Base-by-base conservation (phyloP, 2,113 vertebrate genomes). In the Shinisaurus crocodilurus region DNA sequence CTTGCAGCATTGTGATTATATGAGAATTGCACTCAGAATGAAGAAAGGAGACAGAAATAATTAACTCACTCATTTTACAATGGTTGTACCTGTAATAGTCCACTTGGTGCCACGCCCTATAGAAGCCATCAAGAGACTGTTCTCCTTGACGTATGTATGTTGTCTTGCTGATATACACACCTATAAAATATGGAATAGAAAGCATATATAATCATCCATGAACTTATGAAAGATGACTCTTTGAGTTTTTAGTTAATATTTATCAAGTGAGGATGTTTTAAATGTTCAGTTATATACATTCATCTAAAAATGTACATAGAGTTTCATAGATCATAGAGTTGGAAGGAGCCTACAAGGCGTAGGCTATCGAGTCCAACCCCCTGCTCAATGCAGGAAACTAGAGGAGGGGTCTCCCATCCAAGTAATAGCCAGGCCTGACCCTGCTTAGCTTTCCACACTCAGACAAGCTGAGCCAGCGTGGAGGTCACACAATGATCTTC, bases 111-210 rank as follows among this genome's bases (percentile, higher is more conserved):
- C 99, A 99, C 0, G 99, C 98, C 95, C 99, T 98, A 94, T 99
- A 99, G 97, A 99, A 99, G 82, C 99, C 99, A 97, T 99, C 99
- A 95, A 99, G 97, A 72, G 99, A 99, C 88, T 99, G 97, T 80
- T 99, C 99, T 94, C 99, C 99, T 96, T 99, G 99, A 88, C 99
- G 99, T 92, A 99, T 99, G 91, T 99, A 99, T 4, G 98, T 98
- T 3, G 98, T 99, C 97, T 98, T 99, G 96, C 99, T 99, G 97
- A 99, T 98, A 93, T 99, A 99, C 3, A 99, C 98, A 32, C 99
- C 99, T 99, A 90, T 13, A 79, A 69, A 80, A 67, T 93, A 92
- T 86, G 4, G 65, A 96, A 88, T 0, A 32, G 12, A 0, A 83
- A 87, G 2, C 88, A 93, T n/a, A 72, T 85, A 9, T 7, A 86